These are phyloP conservation scores for Lutjanus erythropterus DNA, from an alignment of 2,113 vertebrate species.

Conservation along the genomic window DNA sequence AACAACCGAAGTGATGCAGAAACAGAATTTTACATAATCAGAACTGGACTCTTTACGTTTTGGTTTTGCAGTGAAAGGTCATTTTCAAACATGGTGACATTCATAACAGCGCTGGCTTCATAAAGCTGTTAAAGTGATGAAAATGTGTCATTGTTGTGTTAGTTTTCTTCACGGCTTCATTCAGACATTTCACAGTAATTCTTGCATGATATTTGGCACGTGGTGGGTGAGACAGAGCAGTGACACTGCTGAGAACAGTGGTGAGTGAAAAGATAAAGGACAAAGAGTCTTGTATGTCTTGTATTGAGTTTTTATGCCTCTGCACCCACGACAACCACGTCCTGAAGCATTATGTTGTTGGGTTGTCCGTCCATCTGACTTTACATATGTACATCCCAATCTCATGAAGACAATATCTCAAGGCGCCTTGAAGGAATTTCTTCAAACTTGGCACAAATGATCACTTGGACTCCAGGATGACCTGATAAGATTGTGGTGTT, in stretches of 20 bases:
- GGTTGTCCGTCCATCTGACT: too few relatives aligned
- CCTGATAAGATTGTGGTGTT: too few relatives aligned
- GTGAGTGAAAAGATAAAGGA: background rate
- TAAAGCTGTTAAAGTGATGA: background rate
- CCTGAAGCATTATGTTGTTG: too few relatives aligned
- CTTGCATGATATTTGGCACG: background rate
- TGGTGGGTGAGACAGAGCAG: background rate
- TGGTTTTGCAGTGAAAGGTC: background rate
- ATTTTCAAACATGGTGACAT: background rate
- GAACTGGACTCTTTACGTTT: background rate
- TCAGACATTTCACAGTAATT: background rate
- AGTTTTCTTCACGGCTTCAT: background rate
- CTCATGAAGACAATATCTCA: too few relatives aligned
- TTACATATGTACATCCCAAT: too few relatives aligned
- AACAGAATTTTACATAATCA: constrained; percentile 5
- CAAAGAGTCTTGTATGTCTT: background rate
- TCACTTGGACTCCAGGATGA: too few relatives aligned
- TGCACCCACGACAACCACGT: too few relatives aligned
- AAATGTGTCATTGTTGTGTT: background rate
- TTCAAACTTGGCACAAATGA: too few relatives aligned
- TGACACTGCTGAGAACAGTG: background rate
- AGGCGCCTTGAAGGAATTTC: too few relatives aligned
- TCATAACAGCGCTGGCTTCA: background rate
- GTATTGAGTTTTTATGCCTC: too few relatives aligned
- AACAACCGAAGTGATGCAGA: background rate